These are phyloP conservation scores for Dioctria rufipes DNA, from an alignment of 2,888 invertebrate species.

Conservation along the genomic window DNA sequence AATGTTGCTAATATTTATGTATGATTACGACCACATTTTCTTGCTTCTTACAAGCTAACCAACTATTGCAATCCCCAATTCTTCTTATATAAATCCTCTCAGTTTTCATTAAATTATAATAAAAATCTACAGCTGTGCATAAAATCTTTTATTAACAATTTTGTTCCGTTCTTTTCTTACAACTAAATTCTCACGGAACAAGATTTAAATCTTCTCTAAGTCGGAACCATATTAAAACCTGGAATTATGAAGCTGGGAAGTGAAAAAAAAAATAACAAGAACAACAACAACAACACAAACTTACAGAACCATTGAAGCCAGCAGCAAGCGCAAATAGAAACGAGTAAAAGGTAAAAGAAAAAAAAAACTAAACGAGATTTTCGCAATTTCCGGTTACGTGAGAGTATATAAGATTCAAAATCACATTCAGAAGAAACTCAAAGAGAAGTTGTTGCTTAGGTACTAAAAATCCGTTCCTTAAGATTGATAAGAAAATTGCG, in stretches of 20 bases:
- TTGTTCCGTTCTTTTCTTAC: background rate
- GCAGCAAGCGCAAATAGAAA: slow-evolving; percentile 17
- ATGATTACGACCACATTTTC: too few species aligned
- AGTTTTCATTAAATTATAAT: too few species aligned
- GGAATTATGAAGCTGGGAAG: slow-evolving; percentile 1
- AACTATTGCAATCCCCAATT: too few species aligned
- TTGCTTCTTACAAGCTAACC: too few species aligned
- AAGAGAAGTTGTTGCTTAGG: slow-evolving; percentile 1
- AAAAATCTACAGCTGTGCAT: too few species aligned
- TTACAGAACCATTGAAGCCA: background rate
- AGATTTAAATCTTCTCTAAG: background rate
- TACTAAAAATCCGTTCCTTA: background rate
- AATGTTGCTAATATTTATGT: too few species aligned
- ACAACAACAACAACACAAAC: too few species aligned
- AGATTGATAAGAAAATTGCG: background rate
- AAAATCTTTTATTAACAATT: background rate
- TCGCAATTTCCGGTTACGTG: slow-evolving; percentile 48
- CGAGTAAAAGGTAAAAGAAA: slow-evolving; percentile 7
- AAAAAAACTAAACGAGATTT: slow-evolving; percentile 31
- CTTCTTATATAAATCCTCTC: too few species aligned
- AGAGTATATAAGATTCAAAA: slow-evolving; percentile 4
- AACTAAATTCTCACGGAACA: slow-evolving; percentile 43
- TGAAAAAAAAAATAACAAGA: too few species aligned
- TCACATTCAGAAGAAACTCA: background rate
- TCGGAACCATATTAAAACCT: slow-evolving; percentile 21